Evolutionary conservation across 2,113 vertebrate genomes (phyloP).

Genomic region (Shinisaurus crocodilurus): DNA sequence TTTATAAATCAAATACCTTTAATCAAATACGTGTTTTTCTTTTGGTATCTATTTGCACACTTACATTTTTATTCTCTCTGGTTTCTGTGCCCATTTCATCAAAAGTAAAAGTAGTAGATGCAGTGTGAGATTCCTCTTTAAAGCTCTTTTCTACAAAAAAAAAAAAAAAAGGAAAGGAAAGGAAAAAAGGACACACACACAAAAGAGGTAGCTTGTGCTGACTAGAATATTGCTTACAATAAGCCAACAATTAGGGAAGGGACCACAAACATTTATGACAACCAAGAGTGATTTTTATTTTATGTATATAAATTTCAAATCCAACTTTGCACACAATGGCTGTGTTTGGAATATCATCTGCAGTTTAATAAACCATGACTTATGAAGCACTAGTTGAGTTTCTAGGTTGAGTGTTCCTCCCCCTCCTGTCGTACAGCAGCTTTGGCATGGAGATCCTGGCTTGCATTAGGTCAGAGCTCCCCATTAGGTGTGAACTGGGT

Average conservation of each 20-base stretch:
- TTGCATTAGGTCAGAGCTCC: neutral
- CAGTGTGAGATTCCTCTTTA: constrained; percentile 59
- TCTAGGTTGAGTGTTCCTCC: no score
- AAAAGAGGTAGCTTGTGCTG: constrained; percentile 19
- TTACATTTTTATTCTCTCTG: constrained; percentile 50
- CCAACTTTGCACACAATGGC: neutral
- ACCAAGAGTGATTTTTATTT: neutral
- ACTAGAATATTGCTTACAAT: neutral
- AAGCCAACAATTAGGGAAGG: neutral
- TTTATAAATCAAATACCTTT: neutral
- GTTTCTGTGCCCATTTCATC: constrained; percentile 47
- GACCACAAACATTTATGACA: neutral
- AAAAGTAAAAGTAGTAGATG: constrained; percentile 60
- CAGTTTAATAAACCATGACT: neutral
- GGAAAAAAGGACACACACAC: constrained; percentile 18
- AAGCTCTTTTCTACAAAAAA: constrained; percentile 74
- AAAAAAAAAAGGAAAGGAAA: neutral
- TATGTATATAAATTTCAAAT: neutral
- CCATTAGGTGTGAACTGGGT: neutral
- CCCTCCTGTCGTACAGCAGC: neutral
- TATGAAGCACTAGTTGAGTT: neutral
- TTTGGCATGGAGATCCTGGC: neutral
- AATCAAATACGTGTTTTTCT: constrained; percentile 55
- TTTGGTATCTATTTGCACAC: constrained; percentile 33
- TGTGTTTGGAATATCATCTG: no score